Base-by-base conservation (phyloP, 2,113 vertebrate genomes). In the Gymnocephalus cernua region DNA sequence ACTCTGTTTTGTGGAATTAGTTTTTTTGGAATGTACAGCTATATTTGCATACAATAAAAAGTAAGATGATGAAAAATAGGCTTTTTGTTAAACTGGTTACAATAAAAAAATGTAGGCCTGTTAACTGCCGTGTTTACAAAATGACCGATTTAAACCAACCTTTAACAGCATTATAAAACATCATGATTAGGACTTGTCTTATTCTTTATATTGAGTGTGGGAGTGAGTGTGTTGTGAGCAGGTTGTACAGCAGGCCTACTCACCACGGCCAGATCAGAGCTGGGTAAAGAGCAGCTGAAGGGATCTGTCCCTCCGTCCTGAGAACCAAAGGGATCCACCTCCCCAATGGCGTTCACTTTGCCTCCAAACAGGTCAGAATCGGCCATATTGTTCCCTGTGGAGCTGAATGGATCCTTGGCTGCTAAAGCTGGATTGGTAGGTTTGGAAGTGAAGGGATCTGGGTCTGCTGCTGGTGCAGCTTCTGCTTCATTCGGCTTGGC, bases 261-360 rank as follows among this genome's bases (percentile, higher is more conserved):
- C 70, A 95, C 94, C 82, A 86, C 75, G 1, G 88, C 81, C 67
- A 93, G 65, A n/a, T 92, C 92, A 23, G 79, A 83, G 73, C 23
- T 86, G 4, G 87, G 75, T 18, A 69, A 35, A 9, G 94, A 90
- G 76, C 53, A 79, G 77, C 74, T 94, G 64, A 96, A 94, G 7
- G 89, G 95, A 86, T 93, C 93, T 1, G 72, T 50, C 45, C 67
- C 80, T 32, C 79, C 62, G 3, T 91, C 87, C 47, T 91, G 88
- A 59, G 91, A 91, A 48, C 88, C 84, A 59, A 95, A 95, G 0
- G 91, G 94, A 77, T 95, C 94, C 0, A 73, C 54, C 29, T 94
- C 94, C 18, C 75, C 77, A 2, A 16, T 16, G 10, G 76, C 1
- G 13, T 86, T 92, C 15, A 67, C 47, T 74, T 93, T 93, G 63